phyloP scores from a whole-genome alignment of 2,888 invertebrate species.

The Parnassius mnemosyne region DNA sequence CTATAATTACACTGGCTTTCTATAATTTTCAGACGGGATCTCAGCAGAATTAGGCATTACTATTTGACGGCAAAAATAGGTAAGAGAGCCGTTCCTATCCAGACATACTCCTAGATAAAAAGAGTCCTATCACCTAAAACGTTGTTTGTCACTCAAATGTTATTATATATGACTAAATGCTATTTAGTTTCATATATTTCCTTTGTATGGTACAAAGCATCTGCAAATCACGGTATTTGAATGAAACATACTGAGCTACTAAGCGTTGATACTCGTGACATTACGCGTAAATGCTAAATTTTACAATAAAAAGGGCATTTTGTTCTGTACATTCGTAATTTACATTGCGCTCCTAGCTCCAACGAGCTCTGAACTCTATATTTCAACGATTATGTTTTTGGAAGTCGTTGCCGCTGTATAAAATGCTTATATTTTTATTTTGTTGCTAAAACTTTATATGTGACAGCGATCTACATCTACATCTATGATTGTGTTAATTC shows the following conservation, averaged over 20 bases:
- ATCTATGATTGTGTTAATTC: too few relatives aligned
- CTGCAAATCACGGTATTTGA: conserved; percentile 7
- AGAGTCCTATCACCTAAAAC: too few relatives aligned
- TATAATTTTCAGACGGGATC: too few relatives aligned
- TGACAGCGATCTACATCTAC: background rate
- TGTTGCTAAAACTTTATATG: background rate
- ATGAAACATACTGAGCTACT: conserved; percentile 10
- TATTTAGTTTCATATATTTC: background rate
- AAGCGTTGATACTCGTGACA: conserved; percentile 9
- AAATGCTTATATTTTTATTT: background rate
- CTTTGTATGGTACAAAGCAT: background rate
- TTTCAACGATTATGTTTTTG: conserved; percentile 7
- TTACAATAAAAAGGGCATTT: conserved; percentile 16
- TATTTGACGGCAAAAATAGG: too few relatives aligned
- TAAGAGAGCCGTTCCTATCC: too few relatives aligned
- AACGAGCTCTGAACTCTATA: conserved; percentile 6
- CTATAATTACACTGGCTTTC: too few relatives aligned
- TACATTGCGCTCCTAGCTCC: conserved; percentile 10
- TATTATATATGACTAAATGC: too few relatives aligned
- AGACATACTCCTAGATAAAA: too few relatives aligned
- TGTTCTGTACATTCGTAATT: conserved; percentile 20
- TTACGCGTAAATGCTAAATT: conserved; percentile 12
- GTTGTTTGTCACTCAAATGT: too few relatives aligned
- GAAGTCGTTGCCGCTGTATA: conserved; percentile 1
- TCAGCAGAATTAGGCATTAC: too few relatives aligned